Evolutionary conservation across 2,888 invertebrate genomes (phyloP), one percentile per base, ranked within the genome.

Genomic region (Pogonocherus hispidulus): DNA sequence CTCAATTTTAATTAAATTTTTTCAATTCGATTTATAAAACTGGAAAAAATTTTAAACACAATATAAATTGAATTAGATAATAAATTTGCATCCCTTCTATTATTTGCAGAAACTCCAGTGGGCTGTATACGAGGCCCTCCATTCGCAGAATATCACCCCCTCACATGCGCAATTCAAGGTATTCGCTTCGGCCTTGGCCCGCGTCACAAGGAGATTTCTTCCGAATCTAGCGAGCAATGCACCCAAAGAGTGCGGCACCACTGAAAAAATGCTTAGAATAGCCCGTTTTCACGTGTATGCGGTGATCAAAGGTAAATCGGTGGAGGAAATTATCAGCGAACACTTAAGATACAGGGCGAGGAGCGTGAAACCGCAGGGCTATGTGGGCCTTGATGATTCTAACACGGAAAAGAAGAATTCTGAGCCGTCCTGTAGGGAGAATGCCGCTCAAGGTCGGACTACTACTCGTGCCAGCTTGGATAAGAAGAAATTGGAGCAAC

Each of bases 51-150:
- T n/a, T n/a, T n/a, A n/a, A n/a, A n/a, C n/a, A n/a, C n/a, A n/a
- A n/a, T n/a, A n/a, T n/a, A n/a, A n/a, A n/a, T n/a, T n/a, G n/a
- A n/a, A n/a, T n/a, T n/a, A n/a, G n/a, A n/a, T n/a, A n/a, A n/a
- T n/a, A n/a, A n/a, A n/a, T n/a, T n/a, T n/a, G n/a, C n/a, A n/a
- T n/a, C n/a, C n/a, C n/a, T n/a, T 46, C 5, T 47, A 8, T 16
- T n/a, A 32, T 27, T 37, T 63, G 51, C 82, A 92, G 93, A 94
- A 94, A 88, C 86, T 94, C 22, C 85, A 94, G 16, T 94, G 94
- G 94, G 94, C 94, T 0, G 93, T 94, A 3, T 91, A 93, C 1
- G 92, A 93, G 79, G 92, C 94, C 0, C 85, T 94, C 16, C 89
- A 93, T 47, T 87, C 88, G 22, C 91, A 91, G 82, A 93, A 93